phyloP scores from a whole-genome alignment of 2,113 vertebrate genomes.

The Falco punctatus region DNA sequence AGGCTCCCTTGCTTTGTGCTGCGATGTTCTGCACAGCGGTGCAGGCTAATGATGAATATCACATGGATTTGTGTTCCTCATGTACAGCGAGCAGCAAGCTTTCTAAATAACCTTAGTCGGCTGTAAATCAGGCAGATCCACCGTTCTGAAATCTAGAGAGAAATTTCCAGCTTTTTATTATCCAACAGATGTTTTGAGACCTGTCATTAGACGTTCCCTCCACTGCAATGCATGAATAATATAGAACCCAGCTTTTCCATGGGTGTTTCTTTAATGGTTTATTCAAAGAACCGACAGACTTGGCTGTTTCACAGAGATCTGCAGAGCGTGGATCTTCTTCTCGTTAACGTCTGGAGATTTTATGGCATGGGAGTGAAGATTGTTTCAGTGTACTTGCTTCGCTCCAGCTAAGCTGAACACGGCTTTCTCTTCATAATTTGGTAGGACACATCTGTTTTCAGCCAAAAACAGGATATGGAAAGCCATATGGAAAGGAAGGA shows the following conservation, averaged over 20 bases:
- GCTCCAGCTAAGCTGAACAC: not conserved
- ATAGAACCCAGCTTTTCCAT: not conserved
- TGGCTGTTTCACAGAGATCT: not conserved
- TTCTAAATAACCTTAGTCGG: not conserved
- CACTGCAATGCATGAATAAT: not conserved
- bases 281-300: not conserved
- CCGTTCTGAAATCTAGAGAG: not conserved
- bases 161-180: not conserved
- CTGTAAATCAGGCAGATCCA: not conserved
- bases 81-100: not conserved
- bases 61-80: not conserved
- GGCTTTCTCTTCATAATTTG: not conserved
- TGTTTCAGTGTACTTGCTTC: not conserved
- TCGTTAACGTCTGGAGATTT: not conserved
- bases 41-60: not conserved
- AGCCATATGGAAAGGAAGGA: not conserved
- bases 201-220: not conserved
- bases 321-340: not conserved
- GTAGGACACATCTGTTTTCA: not conserved
- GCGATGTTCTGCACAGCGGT: rapidly evolving
- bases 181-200: not conserved
- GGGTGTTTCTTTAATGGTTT: not conserved
- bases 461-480: not conserved
- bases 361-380: not conserved
- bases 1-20: no score